phyloP scores from a whole-genome alignment of 2,113 vertebrate genomes.

The Tapirus terrestris region DNA sequence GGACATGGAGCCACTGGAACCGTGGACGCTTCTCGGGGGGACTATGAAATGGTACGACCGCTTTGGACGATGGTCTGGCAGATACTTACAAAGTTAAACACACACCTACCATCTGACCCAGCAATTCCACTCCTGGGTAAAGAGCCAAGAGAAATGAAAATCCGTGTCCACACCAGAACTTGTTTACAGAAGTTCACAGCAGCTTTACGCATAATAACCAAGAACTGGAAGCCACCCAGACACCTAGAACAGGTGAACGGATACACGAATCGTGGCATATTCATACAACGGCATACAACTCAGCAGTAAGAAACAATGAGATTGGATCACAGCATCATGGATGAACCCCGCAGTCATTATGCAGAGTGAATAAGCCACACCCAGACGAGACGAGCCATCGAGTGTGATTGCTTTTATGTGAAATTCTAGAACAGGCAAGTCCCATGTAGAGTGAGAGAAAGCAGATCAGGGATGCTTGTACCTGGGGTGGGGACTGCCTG shows the following conservation, averaged over 20 bases:
- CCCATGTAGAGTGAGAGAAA: not conserved
- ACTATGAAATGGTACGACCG: too few species aligned
- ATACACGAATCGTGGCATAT: not conserved
- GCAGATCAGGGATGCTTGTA: not conserved
- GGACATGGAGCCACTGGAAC: too few species aligned
- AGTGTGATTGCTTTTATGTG: not conserved
- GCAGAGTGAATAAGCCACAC: not conserved
- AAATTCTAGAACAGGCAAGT: not conserved
- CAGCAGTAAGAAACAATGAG: not conserved
- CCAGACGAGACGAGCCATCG: too few species aligned
- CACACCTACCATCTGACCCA: too few species aligned
- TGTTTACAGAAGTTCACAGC: not conserved
- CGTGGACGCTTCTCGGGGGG: not conserved
- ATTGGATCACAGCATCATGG: not conserved
- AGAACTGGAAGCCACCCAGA: not conserved
- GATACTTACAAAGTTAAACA: too few species aligned
- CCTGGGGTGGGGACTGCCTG: not conserved
- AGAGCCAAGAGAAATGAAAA: not conserved
- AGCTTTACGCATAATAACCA: not conserved
- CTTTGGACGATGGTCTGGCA: too few species aligned
- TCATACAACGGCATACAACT: not conserved
- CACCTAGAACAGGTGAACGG: not conserved
- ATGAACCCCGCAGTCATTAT: not conserved
- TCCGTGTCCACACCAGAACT: not conserved
- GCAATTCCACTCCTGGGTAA: not conserved